A percentile compares a stretch with the other conserved stretches of the same genome.
phyloP scores from a whole-genome alignment of 2,888 invertebrate species.

The Crossocerus cetratus region DNA sequence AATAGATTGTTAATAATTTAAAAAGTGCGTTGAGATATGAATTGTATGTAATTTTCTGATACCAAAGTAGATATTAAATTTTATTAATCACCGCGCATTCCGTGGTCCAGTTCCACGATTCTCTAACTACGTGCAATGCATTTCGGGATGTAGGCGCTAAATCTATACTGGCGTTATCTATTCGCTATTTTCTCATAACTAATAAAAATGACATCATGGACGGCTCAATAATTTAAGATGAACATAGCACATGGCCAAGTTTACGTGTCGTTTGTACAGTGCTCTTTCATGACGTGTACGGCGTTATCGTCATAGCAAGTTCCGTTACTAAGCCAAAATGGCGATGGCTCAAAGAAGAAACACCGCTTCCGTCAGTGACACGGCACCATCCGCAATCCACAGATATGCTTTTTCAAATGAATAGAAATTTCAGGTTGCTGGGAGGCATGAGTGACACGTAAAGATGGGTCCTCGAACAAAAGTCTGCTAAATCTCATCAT shows the following conservation, averaged over 20 bases:
- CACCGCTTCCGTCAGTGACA: no score
- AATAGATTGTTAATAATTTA: constrained; percentile 15
- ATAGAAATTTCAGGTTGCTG: no score
- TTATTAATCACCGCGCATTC: constrained; percentile 56
- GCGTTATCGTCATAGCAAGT: constrained; percentile 55
- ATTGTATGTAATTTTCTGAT: constrained; percentile 23
- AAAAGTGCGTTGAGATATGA: constrained; percentile 14
- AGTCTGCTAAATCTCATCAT: constrained; percentile 16
- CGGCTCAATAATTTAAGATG: constrained; percentile 41
- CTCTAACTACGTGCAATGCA: constrained; percentile 59
- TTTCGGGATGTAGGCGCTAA: constrained; percentile 62
- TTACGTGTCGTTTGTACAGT: constrained; percentile 34
- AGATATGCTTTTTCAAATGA: no score
- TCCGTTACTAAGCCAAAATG: constrained; percentile 65
- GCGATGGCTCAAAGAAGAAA: constrained; percentile 40
- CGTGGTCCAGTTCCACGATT: constrained; percentile 60
- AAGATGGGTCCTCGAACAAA: neutral
- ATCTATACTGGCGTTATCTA: constrained; percentile 63
- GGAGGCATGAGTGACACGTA: neutral
- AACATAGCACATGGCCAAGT: constrained; percentile 37
- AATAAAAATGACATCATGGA: constrained; percentile 44
- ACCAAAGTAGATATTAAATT: constrained; percentile 47
- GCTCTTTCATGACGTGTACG: constrained; percentile 53
- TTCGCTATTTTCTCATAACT: constrained; percentile 30
- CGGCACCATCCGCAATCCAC: no score